These are phyloP conservation scores for Drosophila quasianomalipes DNA, from an alignment of 2,888 invertebrate species.

Conservation along the genomic window DNA sequence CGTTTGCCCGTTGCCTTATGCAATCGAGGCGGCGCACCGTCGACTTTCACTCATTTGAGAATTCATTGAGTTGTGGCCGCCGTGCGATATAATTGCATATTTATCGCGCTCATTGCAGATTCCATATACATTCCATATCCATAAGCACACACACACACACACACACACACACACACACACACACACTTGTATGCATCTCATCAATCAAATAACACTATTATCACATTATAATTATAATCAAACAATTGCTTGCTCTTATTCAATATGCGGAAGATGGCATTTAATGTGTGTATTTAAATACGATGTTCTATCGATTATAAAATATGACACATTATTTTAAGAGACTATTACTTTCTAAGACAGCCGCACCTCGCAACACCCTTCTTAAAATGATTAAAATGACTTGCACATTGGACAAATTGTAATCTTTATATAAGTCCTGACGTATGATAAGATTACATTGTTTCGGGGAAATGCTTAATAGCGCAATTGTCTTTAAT, in stretches of 20 bases:
- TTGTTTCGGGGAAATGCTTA: constrained; percentile 1
- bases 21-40: constrained; percentile 41
- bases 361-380: background rate
- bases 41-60: constrained; percentile 77
- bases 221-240: background rate
- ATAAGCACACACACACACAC: background rate
- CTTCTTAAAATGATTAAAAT: background rate
- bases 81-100: constrained; percentile 55
- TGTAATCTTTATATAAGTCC: background rate
- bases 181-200: background rate
- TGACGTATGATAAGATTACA: constrained; percentile 11
- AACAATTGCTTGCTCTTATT: background rate
- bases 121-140: constrained; percentile 21
- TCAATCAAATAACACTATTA: constrained; percentile 6
- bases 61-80: constrained; percentile 64
- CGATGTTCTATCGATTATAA: background rate
- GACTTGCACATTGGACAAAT: background rate
- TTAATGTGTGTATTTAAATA: background rate
- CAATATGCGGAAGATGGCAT: constrained; percentile 7
- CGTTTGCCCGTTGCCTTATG: constrained; percentile 34
- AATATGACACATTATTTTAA: background rate
- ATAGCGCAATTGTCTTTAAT: constrained; percentile 1
- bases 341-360: background rate
- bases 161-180: too few relatives aligned
- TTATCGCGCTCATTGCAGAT: constrained; percentile 40